These are phyloP conservation scores for Synanceia verrucosa DNA, from an alignment of 2,797 vertebrate species.

Conservation along the genomic window DNA sequence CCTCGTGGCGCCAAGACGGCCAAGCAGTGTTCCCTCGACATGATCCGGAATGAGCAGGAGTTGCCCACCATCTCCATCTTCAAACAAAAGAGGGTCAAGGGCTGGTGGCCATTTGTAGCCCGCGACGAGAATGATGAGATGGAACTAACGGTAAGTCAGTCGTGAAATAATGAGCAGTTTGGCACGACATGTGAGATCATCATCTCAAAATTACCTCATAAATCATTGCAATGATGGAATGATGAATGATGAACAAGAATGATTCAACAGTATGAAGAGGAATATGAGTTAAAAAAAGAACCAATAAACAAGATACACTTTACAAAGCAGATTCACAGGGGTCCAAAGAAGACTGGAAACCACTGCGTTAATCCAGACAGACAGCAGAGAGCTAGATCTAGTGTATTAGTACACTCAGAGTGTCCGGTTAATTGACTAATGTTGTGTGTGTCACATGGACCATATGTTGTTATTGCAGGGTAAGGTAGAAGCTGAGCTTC, in stretches of 20 bases:
- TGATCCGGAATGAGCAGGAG: slow-evolving; percentile 90
- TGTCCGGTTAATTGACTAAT: neutral
- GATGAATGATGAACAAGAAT: neutral
- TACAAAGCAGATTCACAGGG: too few relatives aligned
- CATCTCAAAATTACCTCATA: neutral
- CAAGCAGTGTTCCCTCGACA: slow-evolving; percentile 93
- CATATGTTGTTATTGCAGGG: slow-evolving; percentile 81
- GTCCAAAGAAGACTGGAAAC: neutral
- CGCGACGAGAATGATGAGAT: slow-evolving; percentile 95
- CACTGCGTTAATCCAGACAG: neutral
- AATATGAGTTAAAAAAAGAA: neutral
- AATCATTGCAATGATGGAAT: neutral
- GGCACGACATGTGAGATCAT: neutral
- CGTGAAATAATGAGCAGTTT: neutral
- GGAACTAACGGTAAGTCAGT: slow-evolving; percentile 89
- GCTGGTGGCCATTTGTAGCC: slow-evolving; percentile 98
- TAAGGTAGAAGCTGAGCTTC: slow-evolving; percentile 97
- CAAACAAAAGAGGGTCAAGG: slow-evolving; percentile 98
- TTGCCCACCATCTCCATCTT: slow-evolving; percentile 97
- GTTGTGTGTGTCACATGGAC: neutral
- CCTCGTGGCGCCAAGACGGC: slow-evolving; percentile 95
- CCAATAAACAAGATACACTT: neutral
- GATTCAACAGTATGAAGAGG: neutral
- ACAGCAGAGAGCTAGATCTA: neutral
- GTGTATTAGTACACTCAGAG: neutral